Conservation (phyloP, 2,797 vertebrate species). For the Myotis myotis region DNA sequence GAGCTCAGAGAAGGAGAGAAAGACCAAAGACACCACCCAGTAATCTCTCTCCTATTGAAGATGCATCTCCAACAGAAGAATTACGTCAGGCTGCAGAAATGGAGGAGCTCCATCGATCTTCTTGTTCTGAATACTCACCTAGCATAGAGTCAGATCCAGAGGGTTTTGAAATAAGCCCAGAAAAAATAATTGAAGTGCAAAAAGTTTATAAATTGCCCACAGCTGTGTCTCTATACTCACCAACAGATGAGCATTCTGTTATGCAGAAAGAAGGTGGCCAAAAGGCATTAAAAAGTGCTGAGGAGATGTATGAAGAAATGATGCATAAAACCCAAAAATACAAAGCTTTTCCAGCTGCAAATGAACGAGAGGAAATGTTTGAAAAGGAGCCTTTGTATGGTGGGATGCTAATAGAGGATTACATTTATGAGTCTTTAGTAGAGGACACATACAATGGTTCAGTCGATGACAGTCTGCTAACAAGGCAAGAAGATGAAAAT, state of each 20-base stretch:
- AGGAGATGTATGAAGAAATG: slow-evolving; percentile 96
- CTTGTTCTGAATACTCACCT: slow-evolving; percentile 93
- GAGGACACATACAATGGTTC: slow-evolving; percentile 89
- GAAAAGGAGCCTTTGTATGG: slow-evolving; percentile 96
- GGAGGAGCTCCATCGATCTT: slow-evolving; percentile 90
- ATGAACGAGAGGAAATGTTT: slow-evolving; percentile 90
- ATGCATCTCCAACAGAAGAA: slow-evolving; percentile 91
- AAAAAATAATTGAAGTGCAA: slow-evolving; percentile 91
- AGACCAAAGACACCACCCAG: slow-evolving; percentile 95
- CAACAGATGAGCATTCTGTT: slow-evolving; percentile 90
- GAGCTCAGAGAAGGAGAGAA: slow-evolving; percentile 95
- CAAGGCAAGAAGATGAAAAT: slow-evolving; percentile 83
- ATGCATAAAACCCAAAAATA: slow-evolving; percentile 91
- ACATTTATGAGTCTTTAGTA: slow-evolving; percentile 97
- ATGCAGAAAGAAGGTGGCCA: slow-evolving; percentile 81
- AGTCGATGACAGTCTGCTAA: slow-evolving; percentile 81
- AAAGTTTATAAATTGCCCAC: slow-evolving; percentile 95
- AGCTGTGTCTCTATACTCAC: slow-evolving; percentile 94
- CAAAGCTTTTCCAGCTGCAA: slow-evolving; percentile 88
- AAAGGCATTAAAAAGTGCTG: slow-evolving; percentile 92
- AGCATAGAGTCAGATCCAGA: slow-evolving; percentile 95
- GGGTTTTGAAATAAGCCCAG: slow-evolving; percentile 95
- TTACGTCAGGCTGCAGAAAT: slow-evolving; percentile 88
- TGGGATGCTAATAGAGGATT: slow-evolving; percentile 98
- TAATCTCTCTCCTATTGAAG: slow-evolving; percentile 95